Conservation (phyloP, 37 sponge, comb jelly and placozoan species). For the Haliclona indistincta region DNA sequence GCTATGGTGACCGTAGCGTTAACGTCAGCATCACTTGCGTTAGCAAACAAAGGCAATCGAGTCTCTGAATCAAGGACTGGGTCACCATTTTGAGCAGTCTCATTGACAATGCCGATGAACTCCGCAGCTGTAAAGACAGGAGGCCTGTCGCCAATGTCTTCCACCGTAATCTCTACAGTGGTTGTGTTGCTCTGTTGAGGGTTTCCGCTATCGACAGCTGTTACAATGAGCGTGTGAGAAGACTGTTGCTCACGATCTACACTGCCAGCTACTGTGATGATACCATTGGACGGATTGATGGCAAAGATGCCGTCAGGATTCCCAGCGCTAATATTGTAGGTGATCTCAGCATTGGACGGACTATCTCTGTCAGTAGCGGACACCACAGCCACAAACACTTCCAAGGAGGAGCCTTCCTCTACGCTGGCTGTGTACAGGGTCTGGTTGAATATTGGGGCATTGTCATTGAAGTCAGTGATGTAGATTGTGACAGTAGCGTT, state of each 20-base stretch:
- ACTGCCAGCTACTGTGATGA: slow-evolving; percentile 19
- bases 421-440: slow-evolving; percentile 31
- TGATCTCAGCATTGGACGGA: slow-evolving; percentile 33
- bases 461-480: slow-evolving; percentile 69
- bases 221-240: slow-evolving; percentile 28
- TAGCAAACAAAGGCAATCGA: slow-evolving; percentile 14
- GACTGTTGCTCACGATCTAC: slow-evolving; percentile 45
- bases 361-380: slow-evolving; percentile 56
- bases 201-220: slow-evolving; percentile 26
- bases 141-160: slow-evolving; percentile 63
- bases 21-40: slow-evolving; percentile 47
- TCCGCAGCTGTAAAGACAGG: slow-evolving; percentile 30
- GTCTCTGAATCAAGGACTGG: slow-evolving; percentile 9
- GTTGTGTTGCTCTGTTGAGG: slow-evolving; percentile 1
- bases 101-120: slow-evolving; percentile 40
- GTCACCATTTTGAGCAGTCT: slow-evolving; percentile 30
- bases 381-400: slow-evolving; percentile 27
- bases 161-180: slow-evolving; percentile 32
- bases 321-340: slow-evolving; percentile 41
- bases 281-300: slow-evolving; percentile 28
- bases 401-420: slow-evolving; percentile 34
- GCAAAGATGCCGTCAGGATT: slow-evolving; percentile 6
- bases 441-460: slow-evolving; percentile 47
- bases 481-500: slow-evolving; percentile 31
- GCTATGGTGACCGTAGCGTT: slow-evolving; percentile 34